A percentile compares a stretch with the other conserved stretches of the same genome.
Conservation (phyloP, 2,113 vertebrate species). For the Promerops cafer region DNA sequence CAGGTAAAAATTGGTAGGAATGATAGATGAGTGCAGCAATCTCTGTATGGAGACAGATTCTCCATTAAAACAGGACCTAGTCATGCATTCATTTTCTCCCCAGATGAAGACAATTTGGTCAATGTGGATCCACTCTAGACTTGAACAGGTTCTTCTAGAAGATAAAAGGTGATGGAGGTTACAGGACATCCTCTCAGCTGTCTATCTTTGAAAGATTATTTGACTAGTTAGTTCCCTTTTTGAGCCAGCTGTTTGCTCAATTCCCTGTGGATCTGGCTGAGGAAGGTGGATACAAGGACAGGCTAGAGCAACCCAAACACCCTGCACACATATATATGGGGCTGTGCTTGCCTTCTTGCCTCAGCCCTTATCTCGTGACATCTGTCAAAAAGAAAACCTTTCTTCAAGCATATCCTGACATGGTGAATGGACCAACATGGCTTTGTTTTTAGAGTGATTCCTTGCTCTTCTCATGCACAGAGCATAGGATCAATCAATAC, state of each 20-base stretch:
- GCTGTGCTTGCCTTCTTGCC: background rate
- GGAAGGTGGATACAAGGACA: background rate
- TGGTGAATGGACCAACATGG: background rate
- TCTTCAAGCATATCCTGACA: background rate
- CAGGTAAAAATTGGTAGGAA: background rate
- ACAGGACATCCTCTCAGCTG: background rate
- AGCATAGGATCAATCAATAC: background rate
- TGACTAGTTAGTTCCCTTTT: background rate
- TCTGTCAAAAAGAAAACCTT: background rate
- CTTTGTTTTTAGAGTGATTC: background rate
- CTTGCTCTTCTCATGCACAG: background rate
- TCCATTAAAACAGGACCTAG: background rate
- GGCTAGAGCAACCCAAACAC: background rate
- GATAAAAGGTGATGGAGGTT: background rate
- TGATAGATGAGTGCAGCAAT: background rate
- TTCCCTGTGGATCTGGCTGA: background rate
- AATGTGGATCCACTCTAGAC: background rate
- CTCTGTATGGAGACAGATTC: background rate
- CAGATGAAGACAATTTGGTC: background rate
- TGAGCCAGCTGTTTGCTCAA: background rate
- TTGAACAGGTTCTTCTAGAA: background rate
- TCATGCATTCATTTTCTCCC: background rate
- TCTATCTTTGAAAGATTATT: background rate
- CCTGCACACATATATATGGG: background rate
- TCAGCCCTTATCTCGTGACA: background rate